These are phyloP conservation scores for Ophion ellenae DNA, from an alignment of 2,888 invertebrate species.

Conservation along the genomic window DNA sequence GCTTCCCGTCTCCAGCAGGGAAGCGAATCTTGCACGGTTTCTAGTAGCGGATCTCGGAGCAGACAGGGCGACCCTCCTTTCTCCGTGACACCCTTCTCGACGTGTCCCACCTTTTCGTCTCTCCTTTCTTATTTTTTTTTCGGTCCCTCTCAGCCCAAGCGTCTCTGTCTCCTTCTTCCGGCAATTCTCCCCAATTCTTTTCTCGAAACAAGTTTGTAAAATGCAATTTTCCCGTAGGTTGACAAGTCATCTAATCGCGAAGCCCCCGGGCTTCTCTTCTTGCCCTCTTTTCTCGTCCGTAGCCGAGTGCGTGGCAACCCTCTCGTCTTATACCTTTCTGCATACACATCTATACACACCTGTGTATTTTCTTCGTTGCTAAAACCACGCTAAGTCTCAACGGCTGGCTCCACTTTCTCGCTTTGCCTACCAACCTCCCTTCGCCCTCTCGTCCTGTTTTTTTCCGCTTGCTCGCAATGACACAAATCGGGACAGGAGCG, in stretches of 20 bases:
- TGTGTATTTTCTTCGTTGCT: not conserved
- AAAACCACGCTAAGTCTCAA: slow-evolving; percentile 27
- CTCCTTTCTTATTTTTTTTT: slow-evolving; percentile 67
- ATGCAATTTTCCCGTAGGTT: slow-evolving; percentile 86
- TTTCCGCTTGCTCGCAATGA: slow-evolving; percentile 75
- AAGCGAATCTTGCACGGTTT: slow-evolving; percentile 37
- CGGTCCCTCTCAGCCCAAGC: slow-evolving; percentile 68
- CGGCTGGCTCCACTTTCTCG: slow-evolving; percentile 42
- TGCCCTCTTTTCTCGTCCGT: slow-evolving; percentile 69
- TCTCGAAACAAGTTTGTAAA: slow-evolving; percentile 86
- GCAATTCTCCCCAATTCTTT: slow-evolving; percentile 86
- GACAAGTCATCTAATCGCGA: slow-evolving; percentile 86
- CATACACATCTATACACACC: slow-evolving; percentile 16
- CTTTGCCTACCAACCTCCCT: slow-evolving; percentile 20
- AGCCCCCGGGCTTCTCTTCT: slow-evolving; percentile 72
- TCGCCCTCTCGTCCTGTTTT: slow-evolving; percentile 75
- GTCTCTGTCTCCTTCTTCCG: slow-evolving; percentile 77
- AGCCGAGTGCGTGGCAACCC: slow-evolving; percentile 13
- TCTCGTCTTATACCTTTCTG: slow-evolving; percentile 6
- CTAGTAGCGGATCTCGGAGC: slow-evolving; percentile 44
- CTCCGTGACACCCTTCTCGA: slow-evolving; percentile 46
- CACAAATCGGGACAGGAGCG: slow-evolving; percentile 22
- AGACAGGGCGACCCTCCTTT: slow-evolving; percentile 51
- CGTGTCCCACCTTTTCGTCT: slow-evolving; percentile 71
- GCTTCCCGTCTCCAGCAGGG: slow-evolving; percentile 11